These are phyloP conservation scores for Trichogramma pretiosum DNA, from an alignment of 1,140 invertebrate species.

Conservation along the genomic window DNA sequence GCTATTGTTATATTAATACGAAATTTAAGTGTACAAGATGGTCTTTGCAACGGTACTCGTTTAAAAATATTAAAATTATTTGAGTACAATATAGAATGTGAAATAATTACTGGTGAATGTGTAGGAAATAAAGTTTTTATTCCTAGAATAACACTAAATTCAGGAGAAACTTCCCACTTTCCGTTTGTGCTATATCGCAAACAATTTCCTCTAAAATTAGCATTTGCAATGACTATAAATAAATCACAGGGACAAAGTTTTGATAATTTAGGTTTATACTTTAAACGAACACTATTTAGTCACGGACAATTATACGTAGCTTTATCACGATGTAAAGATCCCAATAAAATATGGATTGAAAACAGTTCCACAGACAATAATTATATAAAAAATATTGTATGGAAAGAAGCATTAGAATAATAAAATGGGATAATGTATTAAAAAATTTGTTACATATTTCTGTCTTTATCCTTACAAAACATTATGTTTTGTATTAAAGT, in stretches of 20 bases:
- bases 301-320: conserved; percentile 3
- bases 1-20: conserved; percentile 20
- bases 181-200: conserved; percentile 24
- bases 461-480: no score
- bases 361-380: neutral
- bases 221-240: conserved; percentile 40
- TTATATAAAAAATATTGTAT: neutral
- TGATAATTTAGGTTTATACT: conserved; percentile 6
- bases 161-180: neutral
- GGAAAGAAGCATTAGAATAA: neutral
- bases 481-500: no score
- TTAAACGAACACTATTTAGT: neutral
- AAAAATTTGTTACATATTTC: no score
- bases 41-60: conserved; percentile 41
- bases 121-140: neutral
- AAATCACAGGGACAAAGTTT: conserved; percentile 46
- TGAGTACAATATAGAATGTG: conserved; percentile 38
- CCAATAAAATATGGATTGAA: neutral
- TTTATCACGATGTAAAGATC: neutral
- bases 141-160: neutral
- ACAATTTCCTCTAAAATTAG: conserved; percentile 35
- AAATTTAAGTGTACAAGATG: conserved; percentile 35
- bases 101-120: conserved; percentile 33
- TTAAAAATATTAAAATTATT: conserved; percentile 34
- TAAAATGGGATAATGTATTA: no score